Evolutionary conservation across 2,797 vertebrate species (phyloP), one percentile per base, ranked within the genome.

Genomic region (Ciconia nigra): DNA sequence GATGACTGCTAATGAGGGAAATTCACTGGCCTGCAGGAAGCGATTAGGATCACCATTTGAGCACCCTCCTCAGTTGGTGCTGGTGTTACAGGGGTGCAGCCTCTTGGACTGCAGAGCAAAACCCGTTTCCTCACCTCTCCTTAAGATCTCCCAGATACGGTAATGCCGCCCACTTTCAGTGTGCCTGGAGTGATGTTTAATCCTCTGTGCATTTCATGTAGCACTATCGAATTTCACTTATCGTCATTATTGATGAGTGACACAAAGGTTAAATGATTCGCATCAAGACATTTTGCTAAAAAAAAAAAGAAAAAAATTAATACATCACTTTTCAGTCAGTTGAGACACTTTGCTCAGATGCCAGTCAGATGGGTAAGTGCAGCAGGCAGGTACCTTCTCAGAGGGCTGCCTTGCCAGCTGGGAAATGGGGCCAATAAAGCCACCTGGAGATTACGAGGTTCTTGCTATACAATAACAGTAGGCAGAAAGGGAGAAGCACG

Each of bases 241-340:
- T 89, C 28, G n/a, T 96, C 94, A 93, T 96, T 96, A 97, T 90
- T 93, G 97, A 97, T 93, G 91, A 92, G 92, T 96, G 97, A 96
- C 93, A 96, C 81, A 65, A 91, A 97, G 96, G 94, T 96, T 96
- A 95, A 96, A 92, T 0, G 83, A 92, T 87, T 96, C 0, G 0
- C 92, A 92, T 90, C 57, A 89, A 94, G 94, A 78, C 57, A 69
- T 93, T 94, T 87, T 87, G 33, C 52, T 90, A 2, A 55, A 66
- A 67, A 96, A 87, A 87, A 74, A 41, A 63, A 39, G 37, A 21
- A 31, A 86, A n/a, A n/a, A 58, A 35, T 16, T 11, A 58, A 73
- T 10, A 28, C 58, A 71, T 93, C 63, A 83, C 55, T 83, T 87
- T 91, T 91, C 63, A 89, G 61, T 93, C 87, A 89, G 6, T 70